Evolutionary conservation across 2,113 vertebrate genomes (phyloP), one percentile per base, ranked within the genome.

Genomic region (Pseudorectes ferrugineus): DNA sequence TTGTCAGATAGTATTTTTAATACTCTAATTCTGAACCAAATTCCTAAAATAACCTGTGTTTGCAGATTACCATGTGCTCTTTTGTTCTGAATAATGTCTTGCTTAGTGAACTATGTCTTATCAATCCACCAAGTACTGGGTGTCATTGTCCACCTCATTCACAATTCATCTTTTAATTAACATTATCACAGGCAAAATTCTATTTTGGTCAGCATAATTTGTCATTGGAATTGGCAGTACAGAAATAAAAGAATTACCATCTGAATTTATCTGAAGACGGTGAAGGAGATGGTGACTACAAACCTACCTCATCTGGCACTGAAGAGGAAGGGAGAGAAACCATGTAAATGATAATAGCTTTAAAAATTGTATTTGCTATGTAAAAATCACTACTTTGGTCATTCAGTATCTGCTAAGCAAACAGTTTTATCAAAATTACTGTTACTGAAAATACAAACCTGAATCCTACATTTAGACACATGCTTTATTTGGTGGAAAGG

Each of bases 121-220:
- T 91, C 94, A 95, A 95, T 96, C 74, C 59, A 94, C 81, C 38
- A 76, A 93, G 81, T 88, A 85, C 92, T 38, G 89, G 42, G 92
- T 94, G 93, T 95, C 94, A 94, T 93, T 88, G 89, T 95, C 96
- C 94, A 94, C 93, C 92, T 97, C 95, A 96, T 96, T 95, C 93
- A 96, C 89, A 97, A 96, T 97, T 97, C 89, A 96, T 96, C 92
- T 94, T 95, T 96, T 96, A 96, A 97, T 97, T 97, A 95, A 96
- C 81, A 92, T 93, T 94, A 96, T 96, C 94, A 92, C 81, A 79
- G 93, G 85, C 68, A 94, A 95, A 95, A 93, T 93, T 95, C 95
- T 96, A 97, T 96, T 95, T 92, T 89, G 93, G 93, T 95, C 92
- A 96, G 93, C 74, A 43, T 91, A 89, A 96, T 96, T 88, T 95